Base-by-base conservation (phyloP, 2,888 invertebrate species). In the Tupiocoris notatus region DNA sequence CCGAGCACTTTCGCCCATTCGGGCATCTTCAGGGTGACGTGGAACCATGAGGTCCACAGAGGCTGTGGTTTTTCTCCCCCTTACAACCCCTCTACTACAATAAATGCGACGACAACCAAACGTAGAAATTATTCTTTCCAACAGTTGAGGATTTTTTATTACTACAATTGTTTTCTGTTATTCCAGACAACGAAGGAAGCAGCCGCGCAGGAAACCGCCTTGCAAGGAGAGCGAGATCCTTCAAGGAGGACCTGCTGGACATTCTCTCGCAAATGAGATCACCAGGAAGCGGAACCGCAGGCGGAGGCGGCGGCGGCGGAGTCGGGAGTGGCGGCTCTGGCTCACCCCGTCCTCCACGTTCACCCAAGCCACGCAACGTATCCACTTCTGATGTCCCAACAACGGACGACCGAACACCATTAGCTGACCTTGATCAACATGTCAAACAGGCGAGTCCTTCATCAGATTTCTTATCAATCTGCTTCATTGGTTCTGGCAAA, bases 181-280 rank as follows among this genome's bases (percentile, higher is more conserved):
- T 73, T 73, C 62, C 62, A 73, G 73, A 73, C 73, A 73, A n/a
- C 73, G 73, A 73, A 66, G 79, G 75, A 77, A 71, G 78, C 39
- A 74, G 78, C 20, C 75, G 78, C 24, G 59, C 92, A 83, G 91
- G 93, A 83, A 93, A 92, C 81, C 93, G 93, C 85, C 88, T 95
- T 85, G 94, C 94, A 77, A 88, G 93, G 80, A 89, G 95, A 80
- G 95, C 95, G 79, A 90, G 94, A 81, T 94, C 94, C 80, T 95
- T 95, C 86, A 95, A 95, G 86, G 94, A 95, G 88, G 95, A 95
- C 86, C 89, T 95, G 83, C 88, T 95, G 83, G 94, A 94, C 85
- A 93, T 93, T 85, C 90, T 95, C 84, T 93, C 92, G 81, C 92
- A 93, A 85, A 94, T 95, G 91, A 90, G 94, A 81, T 93, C 93